Evolutionary conservation across 2,888 invertebrate species (phyloP), one percentile per base, ranked within the genome.

Genomic region (Epicampocera succincta): DNA sequence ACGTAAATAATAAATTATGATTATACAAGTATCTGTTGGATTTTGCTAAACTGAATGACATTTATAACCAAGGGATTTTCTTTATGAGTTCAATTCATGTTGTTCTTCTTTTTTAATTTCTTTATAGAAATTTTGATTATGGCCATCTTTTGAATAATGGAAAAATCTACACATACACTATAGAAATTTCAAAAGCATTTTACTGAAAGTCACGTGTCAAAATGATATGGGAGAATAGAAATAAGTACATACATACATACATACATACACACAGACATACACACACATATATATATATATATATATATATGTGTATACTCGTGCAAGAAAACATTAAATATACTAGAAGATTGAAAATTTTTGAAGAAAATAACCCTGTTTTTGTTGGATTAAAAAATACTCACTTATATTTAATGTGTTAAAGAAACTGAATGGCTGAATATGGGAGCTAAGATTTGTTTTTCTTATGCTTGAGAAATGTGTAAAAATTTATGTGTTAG

Each of bases 1-100:
- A 74, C 48, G 68, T 79, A 79, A 74, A 80, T 80, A 74, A 74
- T 74, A 63, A 50, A 80, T 80, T 74, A 69, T 58, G 61, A 74
- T 73, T 79, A 66, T 19, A 66, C 46, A 73, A 66, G 78, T 40
- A 61, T 73, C 60, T 44, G 52, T 61, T 61, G 63, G 50, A 56
- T 74, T 73, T 80, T 50, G 40, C 29, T 21, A 50, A 15, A 56
- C 63, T 61, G 66, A 73, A 29, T 73, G 66, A 78, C 78, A 25
- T 66, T 46, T 58, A 50, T 73, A 68, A 46, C 46, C 72, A 44
- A 52, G 72, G 66, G 60, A 68, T 68, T 79, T 66, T 46, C 72
- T 60, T 73, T 58, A 66, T 52, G 15, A 54, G 21, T 74, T 65
- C 15, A 19, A 9, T 73, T 15, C 42, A 61, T 4, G 42, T 72